Evolutionary conservation across 2,113 vertebrate genomes (phyloP).

Genomic region (Ictalurus furcatus): DNA sequence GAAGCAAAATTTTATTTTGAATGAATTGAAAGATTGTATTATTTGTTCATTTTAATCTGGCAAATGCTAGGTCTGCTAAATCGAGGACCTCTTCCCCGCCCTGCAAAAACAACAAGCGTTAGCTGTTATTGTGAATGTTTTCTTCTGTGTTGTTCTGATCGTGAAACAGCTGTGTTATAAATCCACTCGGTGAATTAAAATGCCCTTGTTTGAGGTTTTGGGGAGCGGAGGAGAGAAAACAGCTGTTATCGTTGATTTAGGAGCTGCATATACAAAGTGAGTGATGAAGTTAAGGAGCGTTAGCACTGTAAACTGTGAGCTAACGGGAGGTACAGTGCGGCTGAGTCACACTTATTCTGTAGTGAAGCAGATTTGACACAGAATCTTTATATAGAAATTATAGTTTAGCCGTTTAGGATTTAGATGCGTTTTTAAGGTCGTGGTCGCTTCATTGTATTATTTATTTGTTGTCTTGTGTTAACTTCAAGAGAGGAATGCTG

Average conservation of each 20-base stretch:
- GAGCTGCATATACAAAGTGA: conserved; percentile 95
- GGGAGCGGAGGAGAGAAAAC: conserved; percentile 94
- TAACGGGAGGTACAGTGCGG: not conserved
- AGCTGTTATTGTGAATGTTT: not conserved
- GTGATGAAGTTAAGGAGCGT: conserved; percentile 55
- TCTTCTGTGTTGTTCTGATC: not conserved
- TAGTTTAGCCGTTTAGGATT: not conserved
- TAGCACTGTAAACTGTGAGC: conserved; percentile 14
- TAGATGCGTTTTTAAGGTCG: not conserved
- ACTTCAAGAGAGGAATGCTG: not conserved
- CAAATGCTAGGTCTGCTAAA: not conserved
- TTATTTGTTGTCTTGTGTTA: not conserved
- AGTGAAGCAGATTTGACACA: not conserved
- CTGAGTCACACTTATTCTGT: not conserved
- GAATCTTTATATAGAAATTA: not conserved
- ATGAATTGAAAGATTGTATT: not conserved
- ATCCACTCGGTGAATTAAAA: conserved; percentile 56
- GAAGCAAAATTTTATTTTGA: not conserved
- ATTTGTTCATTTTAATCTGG: conserved; percentile 7
- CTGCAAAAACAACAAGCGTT: not conserved
- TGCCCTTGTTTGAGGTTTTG: conserved; percentile 92
- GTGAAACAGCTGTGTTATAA: not conserved
- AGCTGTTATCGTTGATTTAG: conserved; percentile 89
- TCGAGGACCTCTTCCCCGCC: not conserved
- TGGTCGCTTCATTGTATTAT: not conserved